Conservation (phyloP, 2,888 invertebrate species). For the Busseola fusca region DNA sequence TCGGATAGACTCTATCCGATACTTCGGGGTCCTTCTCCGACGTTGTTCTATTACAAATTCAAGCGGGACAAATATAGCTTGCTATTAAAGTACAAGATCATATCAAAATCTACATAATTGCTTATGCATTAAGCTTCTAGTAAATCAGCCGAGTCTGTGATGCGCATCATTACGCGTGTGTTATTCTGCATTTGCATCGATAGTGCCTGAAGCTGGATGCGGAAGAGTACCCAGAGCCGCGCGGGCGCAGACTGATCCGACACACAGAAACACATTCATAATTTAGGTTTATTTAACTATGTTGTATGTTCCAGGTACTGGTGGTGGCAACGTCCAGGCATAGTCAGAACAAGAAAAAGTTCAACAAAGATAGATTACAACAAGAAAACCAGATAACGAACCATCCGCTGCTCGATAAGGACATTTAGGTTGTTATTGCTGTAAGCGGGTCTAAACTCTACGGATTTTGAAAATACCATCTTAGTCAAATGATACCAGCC, state of each 20-base stretch:
- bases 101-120: conserved; percentile 25
- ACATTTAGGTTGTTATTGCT: not conserved
- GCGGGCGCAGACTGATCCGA: not conserved
- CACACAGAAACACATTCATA: not conserved
- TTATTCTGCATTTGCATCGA: conserved; percentile 23
- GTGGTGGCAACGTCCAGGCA: too few relatives aligned
- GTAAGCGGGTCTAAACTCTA: not conserved
- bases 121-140: conserved; percentile 16
- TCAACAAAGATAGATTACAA: not conserved
- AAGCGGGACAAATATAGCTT: conserved; percentile 14
- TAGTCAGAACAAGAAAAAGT: too few relatives aligned
- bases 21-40: not conserved
- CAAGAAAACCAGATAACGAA: not conserved
- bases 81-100: conserved; percentile 22
- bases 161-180: conserved; percentile 13
- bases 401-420: not conserved
- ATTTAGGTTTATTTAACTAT: not conserved
- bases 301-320: not conserved
- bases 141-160: conserved; percentile 1
- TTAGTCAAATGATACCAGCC: not conserved
- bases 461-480: not conserved
- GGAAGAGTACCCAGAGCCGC: conserved; percentile 11
- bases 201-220: not conserved
- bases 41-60: not conserved
- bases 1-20: too few relatives aligned